Evolutionary conservation across 2,888 invertebrate species (phyloP).

Genomic region (Orthosia cruda): DNA sequence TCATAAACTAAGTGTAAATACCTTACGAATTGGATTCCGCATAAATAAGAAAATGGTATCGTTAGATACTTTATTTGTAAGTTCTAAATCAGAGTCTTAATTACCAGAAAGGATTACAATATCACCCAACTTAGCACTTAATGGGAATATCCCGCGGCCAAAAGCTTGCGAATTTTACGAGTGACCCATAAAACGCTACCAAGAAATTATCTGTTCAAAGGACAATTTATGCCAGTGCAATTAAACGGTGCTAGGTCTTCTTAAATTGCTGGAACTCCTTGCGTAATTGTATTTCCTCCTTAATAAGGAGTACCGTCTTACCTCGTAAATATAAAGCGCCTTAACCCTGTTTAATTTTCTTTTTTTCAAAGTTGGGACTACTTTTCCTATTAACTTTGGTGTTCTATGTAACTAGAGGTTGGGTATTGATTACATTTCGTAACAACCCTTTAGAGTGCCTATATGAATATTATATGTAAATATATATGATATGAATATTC

Average conservation of each 20-base stretch:
- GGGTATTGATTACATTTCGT: constrained; percentile 40
- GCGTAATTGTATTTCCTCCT: constrained; percentile 87
- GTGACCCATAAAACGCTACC: constrained; percentile 78
- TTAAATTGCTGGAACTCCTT: constrained; percentile 86
- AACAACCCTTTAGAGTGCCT: constrained; percentile 26
- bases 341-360: constrained; percentile 85
- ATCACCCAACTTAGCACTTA: constrained; percentile 64
- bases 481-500: constrained; percentile 49
- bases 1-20: constrained; percentile 18
- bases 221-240: constrained; percentile 86
- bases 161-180: constrained; percentile 79
- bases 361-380: constrained; percentile 79
- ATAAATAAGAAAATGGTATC: constrained; percentile 33
- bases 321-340: constrained; percentile 85
- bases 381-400: constrained; percentile 61
- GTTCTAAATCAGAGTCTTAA: constrained; percentile 62
- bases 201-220: constrained; percentile 85
- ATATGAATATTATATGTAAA: too few species aligned
- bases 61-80: constrained; percentile 27
- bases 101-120: constrained; percentile 62
- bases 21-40: constrained; percentile 14
- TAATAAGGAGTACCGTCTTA: constrained; percentile 85
- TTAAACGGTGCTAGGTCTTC: constrained; percentile 86
- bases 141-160: constrained; percentile 68
- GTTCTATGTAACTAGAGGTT: constrained; percentile 41